Percentiles rank a stretch among this genome's conserved stretches.
These are phyloP conservation scores for Helobdella robusta DNA, from an alignment of 2,888 invertebrate genomes.

Conservation along the genomic window DNA sequence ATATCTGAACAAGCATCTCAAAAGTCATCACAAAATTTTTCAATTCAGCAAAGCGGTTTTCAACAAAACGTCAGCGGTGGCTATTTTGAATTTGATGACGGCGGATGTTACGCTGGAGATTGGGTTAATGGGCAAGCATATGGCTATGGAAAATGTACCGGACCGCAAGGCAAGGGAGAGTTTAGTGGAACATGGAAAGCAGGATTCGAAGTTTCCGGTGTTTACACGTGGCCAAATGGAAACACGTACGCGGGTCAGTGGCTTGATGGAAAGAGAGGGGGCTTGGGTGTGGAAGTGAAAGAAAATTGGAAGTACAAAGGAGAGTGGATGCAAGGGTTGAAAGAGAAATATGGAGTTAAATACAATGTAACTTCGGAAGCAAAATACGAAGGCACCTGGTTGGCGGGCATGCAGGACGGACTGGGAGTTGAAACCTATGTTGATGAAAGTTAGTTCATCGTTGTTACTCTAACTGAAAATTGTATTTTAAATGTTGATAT, in stretches of 20 bases:
- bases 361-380: not conserved
- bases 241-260: constrained; percentile 61
- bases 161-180: constrained; percentile 92
- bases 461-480: no score
- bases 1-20: no score
- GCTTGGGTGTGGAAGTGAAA: constrained; percentile 19
- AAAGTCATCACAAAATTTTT: no score
- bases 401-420: constrained; percentile 20
- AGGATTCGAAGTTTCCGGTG: constrained; percentile 97
- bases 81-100: constrained; percentile 99
- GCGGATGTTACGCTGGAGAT: constrained; percentile 97
- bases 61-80: constrained; percentile 59
- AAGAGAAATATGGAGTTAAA: constrained; percentile 17
- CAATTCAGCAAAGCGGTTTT: no score
- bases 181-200: constrained; percentile 98
- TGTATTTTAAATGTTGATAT: no score
- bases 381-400: constrained; percentile 24
- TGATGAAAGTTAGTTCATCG: constrained; percentile 11
- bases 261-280: constrained; percentile 18
- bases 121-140: constrained; percentile 99
- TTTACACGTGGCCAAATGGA: constrained; percentile 66
- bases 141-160: constrained; percentile 81
- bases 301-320: constrained; percentile 21
- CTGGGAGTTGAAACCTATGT: constrained; percentile 23
- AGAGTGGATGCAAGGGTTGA: constrained; percentile 20